Percentiles rank a stretch among this genome's conserved stretches.
These are phyloP conservation scores for Tholera decimalis DNA, from an alignment of 2,888 invertebrate species.

Conservation along the genomic window DNA sequence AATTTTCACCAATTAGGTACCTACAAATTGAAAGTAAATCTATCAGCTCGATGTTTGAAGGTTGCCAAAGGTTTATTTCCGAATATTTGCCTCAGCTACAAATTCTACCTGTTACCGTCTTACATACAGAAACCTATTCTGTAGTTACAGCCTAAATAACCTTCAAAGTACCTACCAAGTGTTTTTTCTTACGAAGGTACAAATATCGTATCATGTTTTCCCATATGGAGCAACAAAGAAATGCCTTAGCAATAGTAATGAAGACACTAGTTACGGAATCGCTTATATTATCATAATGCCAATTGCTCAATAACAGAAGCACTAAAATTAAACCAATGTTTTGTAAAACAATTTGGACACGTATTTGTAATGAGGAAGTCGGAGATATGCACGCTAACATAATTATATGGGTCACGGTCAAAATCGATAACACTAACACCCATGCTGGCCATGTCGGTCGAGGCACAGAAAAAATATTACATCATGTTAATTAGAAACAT, in stretches of 20 bases:
- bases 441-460: constrained; percentile 44
- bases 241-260: constrained; percentile 46
- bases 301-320: constrained; percentile 45
- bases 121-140: too few relatives aligned
- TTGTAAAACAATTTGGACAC: constrained; percentile 41
- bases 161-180: not conserved
- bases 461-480: constrained; percentile 48
- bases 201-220: constrained; percentile 19
- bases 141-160: not conserved
- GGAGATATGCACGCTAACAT: constrained; percentile 53
- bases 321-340: constrained; percentile 30
- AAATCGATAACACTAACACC: constrained; percentile 72
- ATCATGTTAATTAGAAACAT: constrained; percentile 31
- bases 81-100: not conserved
- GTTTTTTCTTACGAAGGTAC: constrained; percentile 10
- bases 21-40: too few relatives aligned
- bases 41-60: not conserved
- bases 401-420: constrained; percentile 77
- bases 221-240: constrained; percentile 46
- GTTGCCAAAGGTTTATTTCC: too few relatives aligned
- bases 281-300: constrained; percentile 30
- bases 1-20: too few relatives aligned
- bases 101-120: not conserved
- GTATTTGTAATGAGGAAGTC: constrained; percentile 49
- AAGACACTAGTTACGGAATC: constrained; percentile 51